These are phyloP conservation scores for Equus przewalskii DNA, from an alignment of 2,113 vertebrate genomes.

Conservation along the genomic window DNA sequence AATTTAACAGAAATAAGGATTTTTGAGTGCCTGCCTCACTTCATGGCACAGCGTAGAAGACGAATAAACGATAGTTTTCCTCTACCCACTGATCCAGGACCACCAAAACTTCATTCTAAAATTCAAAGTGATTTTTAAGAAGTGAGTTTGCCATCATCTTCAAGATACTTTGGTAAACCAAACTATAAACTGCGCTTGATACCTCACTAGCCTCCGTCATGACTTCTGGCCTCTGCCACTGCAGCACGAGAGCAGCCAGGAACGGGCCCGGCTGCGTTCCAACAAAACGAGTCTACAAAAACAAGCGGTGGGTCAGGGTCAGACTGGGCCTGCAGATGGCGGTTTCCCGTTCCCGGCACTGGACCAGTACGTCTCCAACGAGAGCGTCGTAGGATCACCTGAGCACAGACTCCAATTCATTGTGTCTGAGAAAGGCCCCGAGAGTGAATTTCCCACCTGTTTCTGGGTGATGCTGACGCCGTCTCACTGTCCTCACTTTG, in stretches of 20 bases:
- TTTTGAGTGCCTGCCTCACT: background rate
- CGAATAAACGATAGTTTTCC: background rate
- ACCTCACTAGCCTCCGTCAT: background rate
- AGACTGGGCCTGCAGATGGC: background rate
- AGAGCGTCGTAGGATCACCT: background rate
- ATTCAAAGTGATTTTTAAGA: slow-evolving; percentile 15
- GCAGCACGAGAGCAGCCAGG: background rate
- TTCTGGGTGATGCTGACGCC: too few relatives aligned
- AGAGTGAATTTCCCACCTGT: background rate
- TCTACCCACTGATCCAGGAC: background rate
- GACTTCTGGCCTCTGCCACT: background rate
- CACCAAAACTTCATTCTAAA: background rate
- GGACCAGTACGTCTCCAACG: background rate
- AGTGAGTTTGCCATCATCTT: background rate
- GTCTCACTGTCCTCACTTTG: background rate
- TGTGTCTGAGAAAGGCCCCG: background rate
- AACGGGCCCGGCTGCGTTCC: background rate
- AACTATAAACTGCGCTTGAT: background rate
- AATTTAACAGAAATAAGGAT: background rate
- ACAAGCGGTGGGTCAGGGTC: background rate
- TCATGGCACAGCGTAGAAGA: background rate
- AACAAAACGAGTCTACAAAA: background rate
- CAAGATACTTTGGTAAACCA: background rate
- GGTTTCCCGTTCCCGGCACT: background rate
- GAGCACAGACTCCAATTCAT: background rate